phyloP scores from a whole-genome alignment of 2,888 invertebrate species.

The Aphidoletes aphidimyza region DNA sequence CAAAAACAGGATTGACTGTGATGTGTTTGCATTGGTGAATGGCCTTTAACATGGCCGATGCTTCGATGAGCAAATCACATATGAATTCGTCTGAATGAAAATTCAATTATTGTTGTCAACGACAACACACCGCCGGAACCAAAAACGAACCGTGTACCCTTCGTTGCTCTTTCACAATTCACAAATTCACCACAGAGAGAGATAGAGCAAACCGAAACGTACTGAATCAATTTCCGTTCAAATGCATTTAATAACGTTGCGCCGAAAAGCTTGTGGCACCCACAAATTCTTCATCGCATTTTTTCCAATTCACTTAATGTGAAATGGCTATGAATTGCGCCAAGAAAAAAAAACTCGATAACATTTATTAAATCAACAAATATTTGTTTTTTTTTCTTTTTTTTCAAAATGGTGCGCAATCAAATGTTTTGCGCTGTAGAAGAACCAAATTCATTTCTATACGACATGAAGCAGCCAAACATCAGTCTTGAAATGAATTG shows the following conservation, averaged over 20 bases:
- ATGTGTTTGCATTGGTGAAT: not conserved
- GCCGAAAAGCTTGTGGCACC: no score
- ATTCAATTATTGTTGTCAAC: constrained; percentile 26
- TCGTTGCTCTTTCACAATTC: not conserved
- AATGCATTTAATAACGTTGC: no score
- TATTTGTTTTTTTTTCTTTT: not conserved
- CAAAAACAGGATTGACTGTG: not conserved
- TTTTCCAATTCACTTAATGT: not conserved
- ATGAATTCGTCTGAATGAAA: not conserved
- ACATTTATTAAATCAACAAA: not conserved
- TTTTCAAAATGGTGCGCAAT: not conserved
- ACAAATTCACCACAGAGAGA: not conserved
- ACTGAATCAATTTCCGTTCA: no score
- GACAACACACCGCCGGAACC: not conserved
- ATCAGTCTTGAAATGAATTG: not conserved
- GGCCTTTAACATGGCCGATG: not conserved
- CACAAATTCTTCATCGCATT: not conserved
- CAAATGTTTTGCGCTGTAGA: not conserved
- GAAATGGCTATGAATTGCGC: not conserved
- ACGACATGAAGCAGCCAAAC: not conserved
- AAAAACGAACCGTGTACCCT: constrained; percentile 4
- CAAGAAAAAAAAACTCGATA: not conserved
- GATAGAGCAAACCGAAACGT: not conserved
- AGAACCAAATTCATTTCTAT: no score
- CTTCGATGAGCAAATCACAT: not conserved